phyloP scores from a whole-genome alignment of 2,888 invertebrate genomes.

The Drosophila phalerata region DNA sequence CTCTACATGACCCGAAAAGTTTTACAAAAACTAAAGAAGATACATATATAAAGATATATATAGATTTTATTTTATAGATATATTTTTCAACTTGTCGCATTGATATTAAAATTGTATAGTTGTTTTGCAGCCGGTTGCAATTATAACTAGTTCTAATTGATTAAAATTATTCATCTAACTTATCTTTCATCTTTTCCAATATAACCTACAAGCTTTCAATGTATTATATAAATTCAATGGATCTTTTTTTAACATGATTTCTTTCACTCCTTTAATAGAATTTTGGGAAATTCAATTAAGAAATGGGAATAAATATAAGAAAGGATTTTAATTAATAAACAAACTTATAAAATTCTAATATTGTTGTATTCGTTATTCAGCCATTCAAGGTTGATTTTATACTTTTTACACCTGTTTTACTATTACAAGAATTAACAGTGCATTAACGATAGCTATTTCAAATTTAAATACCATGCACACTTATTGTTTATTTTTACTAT shows the following conservation, averaged over 20 bases:
- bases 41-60: conserved; percentile 15
- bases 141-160: neutral
- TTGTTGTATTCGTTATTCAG: neutral
- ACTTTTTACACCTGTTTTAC: neutral
- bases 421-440: neutral
- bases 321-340: neutral
- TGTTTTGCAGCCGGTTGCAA: neutral
- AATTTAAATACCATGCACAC: neutral
- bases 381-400: neutral
- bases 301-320: too few relatives aligned
- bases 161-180: too few relatives aligned
- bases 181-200: too few relatives aligned
- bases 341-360: neutral
- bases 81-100: conserved; percentile 29
- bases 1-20: conserved; percentile 33
- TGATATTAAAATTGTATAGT: conserved; percentile 19
- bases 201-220: too few relatives aligned
- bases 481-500: neutral
- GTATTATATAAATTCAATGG: too few relatives aligned
- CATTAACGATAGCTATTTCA: neutral
- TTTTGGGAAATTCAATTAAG: too few relatives aligned
- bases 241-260: too few relatives aligned
- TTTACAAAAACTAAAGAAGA: conserved; percentile 2
- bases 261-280: too few relatives aligned
- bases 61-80: neutral